Base-by-base conservation (phyloP, 2,888 invertebrate genomes). In the Hypsopygia costalis region DNA sequence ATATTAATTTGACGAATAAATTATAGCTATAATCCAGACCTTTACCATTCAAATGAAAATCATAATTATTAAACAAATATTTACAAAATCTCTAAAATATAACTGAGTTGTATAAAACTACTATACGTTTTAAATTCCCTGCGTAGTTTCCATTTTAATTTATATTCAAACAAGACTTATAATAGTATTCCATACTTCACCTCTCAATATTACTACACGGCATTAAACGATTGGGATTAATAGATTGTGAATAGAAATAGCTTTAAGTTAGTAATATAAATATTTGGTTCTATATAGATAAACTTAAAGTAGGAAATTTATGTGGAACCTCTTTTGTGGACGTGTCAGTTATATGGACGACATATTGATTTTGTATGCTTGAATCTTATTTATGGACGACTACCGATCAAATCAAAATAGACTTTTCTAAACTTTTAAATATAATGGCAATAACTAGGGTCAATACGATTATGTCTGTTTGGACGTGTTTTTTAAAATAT, bases 221-320 rank as follows among this genome's bases (percentile, higher is more conserved):
- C 52, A 62, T 65, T 73, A 67, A 70, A 68, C 60, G 55, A 66
- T 65, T 59, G 57, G 56, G 52, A 67, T 69, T 73, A 74, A 78
- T 75, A 68, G 77, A 62, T 72, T 55, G 49, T 69, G 81, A 81
- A 81, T 82, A 77, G 69, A 51, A 81, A 81, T 81, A 52, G 69
- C 69, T 54, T 60, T 58, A 49, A 67, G 62, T 67, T 68, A 1
- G 60, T 59, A 58, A 57, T 48, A 59, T 62, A 64, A 66, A 66
- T 69, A 69, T 71, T 72, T 59, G 55, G 64, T 41, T 48, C 65
- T 55, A 57, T 61, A 71, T 65, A 67, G 65, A 63, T 65, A 62
- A 65, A 53, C 56, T 57, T 71, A 71, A 69, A 71, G 58, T 66
- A 47, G 50, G 41, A 43, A 64, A 61, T 75, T 76, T 76, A 76